Evolutionary conservation across 2,888 invertebrate species (phyloP).

Genomic region (Kryphioiulus occultus): DNA sequence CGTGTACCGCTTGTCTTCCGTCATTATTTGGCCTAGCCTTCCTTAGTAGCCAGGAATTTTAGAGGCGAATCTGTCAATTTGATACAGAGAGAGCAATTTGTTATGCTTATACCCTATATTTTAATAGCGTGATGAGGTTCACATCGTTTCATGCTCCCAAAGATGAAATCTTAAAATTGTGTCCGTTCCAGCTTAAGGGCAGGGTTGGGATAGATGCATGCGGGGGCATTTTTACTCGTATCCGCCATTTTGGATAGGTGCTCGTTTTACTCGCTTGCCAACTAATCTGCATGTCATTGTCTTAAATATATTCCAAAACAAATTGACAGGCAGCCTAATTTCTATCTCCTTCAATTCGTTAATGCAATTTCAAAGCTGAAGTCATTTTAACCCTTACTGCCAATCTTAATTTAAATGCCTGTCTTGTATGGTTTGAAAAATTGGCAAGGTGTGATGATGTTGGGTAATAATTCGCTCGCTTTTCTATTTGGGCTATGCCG

Average conservation of each 20-base stretch:
- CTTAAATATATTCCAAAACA: background rate
- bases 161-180: background rate
- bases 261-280: background rate
- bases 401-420: constrained; percentile 35
- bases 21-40: background rate
- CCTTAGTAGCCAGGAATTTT: background rate
- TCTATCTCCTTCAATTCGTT: background rate
- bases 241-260: background rate
- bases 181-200: background rate
- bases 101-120: background rate
- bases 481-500: background rate
- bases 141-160: background rate
- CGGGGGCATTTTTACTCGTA: background rate
- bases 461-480: background rate
- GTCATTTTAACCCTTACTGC: constrained; percentile 8
- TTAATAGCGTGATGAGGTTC: background rate
- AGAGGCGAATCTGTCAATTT: background rate
- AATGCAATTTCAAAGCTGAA: constrained; percentile 15
- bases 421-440: constrained; percentile 27
- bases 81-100: background rate
- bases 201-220: background rate
- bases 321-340: constrained; percentile 31
- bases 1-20: background rate
- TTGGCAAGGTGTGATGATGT: background rate
- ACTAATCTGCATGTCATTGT: background rate